Conservation (phyloP, 37 sponge, comb jelly and placozoan genomes). For the Corticium candelabrum region DNA sequence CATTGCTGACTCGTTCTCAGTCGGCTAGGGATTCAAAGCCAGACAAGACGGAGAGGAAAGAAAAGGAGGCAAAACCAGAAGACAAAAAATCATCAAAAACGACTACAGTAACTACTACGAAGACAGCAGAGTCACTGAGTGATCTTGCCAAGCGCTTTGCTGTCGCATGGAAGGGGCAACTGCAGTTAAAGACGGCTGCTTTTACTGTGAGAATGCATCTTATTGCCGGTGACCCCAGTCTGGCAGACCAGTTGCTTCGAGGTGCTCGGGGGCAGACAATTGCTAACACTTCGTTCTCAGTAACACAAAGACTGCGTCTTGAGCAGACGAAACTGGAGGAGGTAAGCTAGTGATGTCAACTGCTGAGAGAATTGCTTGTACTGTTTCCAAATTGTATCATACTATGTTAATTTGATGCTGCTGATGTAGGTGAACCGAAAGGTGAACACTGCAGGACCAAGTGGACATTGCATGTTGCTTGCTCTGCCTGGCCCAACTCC, state of each 20-base stretch:
- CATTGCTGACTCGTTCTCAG: no score
- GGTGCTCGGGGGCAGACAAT: neutral
- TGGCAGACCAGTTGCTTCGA: slow-evolving; percentile 28
- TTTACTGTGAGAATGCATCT: slow-evolving; percentile 85
- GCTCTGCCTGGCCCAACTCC: slow-evolving; percentile 68
- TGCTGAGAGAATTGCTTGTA: no score
- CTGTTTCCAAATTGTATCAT: no score
- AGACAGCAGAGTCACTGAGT: slow-evolving; percentile 28
- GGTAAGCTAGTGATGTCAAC: no score
- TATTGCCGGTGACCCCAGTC: slow-evolving; percentile 71
- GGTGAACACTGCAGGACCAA: slow-evolving; percentile 74
- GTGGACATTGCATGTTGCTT: slow-evolving; percentile 70
- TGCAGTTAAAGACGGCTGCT: slow-evolving; percentile 84
- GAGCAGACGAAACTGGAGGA: slow-evolving; percentile 88
- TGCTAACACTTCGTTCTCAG: slow-evolving; percentile 8
- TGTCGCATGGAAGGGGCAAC: slow-evolving; percentile 77
- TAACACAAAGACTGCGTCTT: slow-evolving; percentile 87
- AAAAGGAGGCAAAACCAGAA: no score
- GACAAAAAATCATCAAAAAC: no score
- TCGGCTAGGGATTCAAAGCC: neutral
- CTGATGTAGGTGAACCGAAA: slow-evolving; percentile 55
- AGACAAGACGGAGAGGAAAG: no score
- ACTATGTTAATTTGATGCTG: no score
- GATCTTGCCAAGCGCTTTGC: slow-evolving; percentile 78
- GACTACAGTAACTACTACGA: neutral